Evolutionary conservation across 2,113 vertebrate genomes (phyloP).

Genomic region (Rhynchomys soricoides): DNA sequence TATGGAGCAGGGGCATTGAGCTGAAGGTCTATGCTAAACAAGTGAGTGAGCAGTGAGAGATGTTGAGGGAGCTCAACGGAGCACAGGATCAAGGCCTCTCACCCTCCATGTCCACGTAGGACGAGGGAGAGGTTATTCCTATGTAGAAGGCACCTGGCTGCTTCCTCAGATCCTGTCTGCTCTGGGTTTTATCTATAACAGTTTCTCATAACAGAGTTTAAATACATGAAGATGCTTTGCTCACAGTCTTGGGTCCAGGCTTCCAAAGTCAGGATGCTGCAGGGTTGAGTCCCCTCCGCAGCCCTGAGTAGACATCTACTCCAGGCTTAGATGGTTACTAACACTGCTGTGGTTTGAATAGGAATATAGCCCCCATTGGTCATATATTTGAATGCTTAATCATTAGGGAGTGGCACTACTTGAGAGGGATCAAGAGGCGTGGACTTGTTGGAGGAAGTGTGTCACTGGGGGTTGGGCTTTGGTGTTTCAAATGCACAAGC

Average conservation of each 20-base stretch:
- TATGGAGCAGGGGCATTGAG: too few relatives aligned
- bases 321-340: too few relatives aligned
- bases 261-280: not conserved
- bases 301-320: fast-evolving
- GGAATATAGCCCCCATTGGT: not conserved
- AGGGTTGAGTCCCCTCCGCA: not conserved
- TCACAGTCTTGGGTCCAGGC: too few relatives aligned
- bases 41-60: not conserved
- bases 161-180: not conserved
- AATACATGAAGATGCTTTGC: not conserved
- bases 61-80: fast-evolving
- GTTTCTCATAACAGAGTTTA: not conserved
- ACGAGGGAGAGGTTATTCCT: too few relatives aligned
- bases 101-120: too few relatives aligned
- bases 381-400: not conserved
- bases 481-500: not conserved
- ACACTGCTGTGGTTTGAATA: not conserved
- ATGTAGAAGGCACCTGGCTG: not conserved
- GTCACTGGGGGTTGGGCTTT: not conserved
- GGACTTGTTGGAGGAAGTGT: not conserved
- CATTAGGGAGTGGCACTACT: not conserved
- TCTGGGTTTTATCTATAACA: not conserved
- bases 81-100: not conserved
- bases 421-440: not conserved
- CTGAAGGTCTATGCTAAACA: not conserved